Conservation (phyloP, 2,113 vertebrate genomes). For the Sorex araneus region DNA sequence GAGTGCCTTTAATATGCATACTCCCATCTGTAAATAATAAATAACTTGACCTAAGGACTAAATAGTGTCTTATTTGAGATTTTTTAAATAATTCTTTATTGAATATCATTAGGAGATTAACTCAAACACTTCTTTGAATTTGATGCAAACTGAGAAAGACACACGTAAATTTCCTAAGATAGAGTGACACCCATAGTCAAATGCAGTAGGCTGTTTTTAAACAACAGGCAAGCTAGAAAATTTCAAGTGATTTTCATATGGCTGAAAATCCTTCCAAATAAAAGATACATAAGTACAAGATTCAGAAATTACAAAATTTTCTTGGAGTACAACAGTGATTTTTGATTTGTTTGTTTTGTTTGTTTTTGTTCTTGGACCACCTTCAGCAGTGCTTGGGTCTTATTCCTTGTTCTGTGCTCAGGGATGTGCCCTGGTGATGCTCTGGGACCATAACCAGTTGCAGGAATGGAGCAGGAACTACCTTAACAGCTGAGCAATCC, state of each 20-base stretch:
- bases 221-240: neutral
- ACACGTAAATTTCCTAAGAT: neutral
- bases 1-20: neutral
- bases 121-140: neutral
- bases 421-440: no score
- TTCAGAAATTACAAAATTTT: neutral
- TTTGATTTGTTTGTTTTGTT: no score
- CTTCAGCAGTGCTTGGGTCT: no score
- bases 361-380: no score
- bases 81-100: neutral
- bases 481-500: no score
- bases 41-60: neutral
- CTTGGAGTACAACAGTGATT: neutral
- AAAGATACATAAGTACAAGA: constrained; percentile 16
- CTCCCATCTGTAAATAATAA: neutral
- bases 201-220: neutral
- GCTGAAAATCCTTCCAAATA: neutral
- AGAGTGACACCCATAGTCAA: neutral
- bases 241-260: neutral
- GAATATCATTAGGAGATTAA: constrained; percentile 21
- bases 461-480: no score
- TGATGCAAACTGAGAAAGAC: neutral
- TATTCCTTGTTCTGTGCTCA: no score
- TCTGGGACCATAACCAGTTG: no score
- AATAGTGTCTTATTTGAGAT: constrained; percentile 9